These are phyloP conservation scores for Psittacula echo DNA, from an alignment of 2,797 vertebrate species.

Conservation along the genomic window DNA sequence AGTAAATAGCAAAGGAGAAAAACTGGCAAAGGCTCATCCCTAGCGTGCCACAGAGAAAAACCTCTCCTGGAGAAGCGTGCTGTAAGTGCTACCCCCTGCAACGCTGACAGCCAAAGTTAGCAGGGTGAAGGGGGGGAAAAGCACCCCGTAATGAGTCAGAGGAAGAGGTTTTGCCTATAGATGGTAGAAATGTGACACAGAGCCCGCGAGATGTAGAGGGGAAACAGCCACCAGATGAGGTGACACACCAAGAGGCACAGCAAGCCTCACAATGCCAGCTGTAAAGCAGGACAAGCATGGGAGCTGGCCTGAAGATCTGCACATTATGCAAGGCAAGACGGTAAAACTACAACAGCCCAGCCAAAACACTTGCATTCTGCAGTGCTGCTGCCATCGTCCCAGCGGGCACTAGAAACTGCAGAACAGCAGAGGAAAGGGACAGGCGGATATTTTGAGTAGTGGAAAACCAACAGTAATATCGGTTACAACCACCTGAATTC, in stretches of 20 bases:
- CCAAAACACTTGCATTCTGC: constrained; percentile 2
- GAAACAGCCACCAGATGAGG: background rate
- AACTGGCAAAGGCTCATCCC: background rate
- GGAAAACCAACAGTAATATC: background rate
- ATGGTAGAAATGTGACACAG: background rate
- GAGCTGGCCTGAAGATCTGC: background rate
- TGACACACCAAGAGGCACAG: background rate
- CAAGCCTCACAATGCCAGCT: background rate
- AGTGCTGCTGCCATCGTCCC: constrained; percentile 18
- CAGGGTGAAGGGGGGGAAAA: background rate
- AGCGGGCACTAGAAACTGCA: background rate
- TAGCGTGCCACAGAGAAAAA: background rate
- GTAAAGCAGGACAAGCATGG: background rate
- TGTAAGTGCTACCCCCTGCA: background rate
- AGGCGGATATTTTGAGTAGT: background rate
- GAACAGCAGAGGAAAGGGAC: background rate
- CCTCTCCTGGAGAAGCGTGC: background rate
- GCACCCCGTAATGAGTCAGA: background rate
- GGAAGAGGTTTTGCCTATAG: constrained; percentile 47
- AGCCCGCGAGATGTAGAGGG: rapidly evolving
- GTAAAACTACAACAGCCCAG: background rate
- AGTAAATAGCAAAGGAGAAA: background rate
- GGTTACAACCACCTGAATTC: background rate
- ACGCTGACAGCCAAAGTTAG: background rate
- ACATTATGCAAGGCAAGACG: background rate